These are phyloP conservation scores for Agrypnia vestita DNA, from an alignment of 1,140 invertebrate species.

Conservation along the genomic window DNA sequence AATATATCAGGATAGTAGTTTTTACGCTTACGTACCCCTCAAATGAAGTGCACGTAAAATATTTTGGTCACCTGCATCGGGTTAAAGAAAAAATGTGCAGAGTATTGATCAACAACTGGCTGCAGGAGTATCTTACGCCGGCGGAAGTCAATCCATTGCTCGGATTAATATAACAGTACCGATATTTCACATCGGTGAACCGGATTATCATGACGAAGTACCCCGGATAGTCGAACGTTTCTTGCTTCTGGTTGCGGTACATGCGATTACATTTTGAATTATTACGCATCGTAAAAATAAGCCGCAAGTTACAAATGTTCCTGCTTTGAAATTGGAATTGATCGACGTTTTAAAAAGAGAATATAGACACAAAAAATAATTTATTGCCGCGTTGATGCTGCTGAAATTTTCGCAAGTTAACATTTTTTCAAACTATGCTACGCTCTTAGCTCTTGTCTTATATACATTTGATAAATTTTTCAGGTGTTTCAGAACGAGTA, in stretches of 20 bases:
- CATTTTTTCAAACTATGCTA: too few relatives aligned
- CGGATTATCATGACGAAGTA: slow-evolving; percentile 37
- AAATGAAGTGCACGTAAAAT: too few relatives aligned
- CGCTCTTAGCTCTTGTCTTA: too few relatives aligned
- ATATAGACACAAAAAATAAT: too few relatives aligned
- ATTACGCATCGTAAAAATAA: slow-evolving; percentile 18
- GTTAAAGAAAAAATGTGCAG: not conserved
- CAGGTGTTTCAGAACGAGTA: too few relatives aligned
- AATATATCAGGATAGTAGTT: too few relatives aligned
- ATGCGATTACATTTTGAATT: slow-evolving; percentile 24
- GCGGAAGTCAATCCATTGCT: slow-evolving; percentile 27
- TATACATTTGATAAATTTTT: too few relatives aligned
- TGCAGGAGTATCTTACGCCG: not conserved
- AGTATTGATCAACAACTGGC: not conserved
- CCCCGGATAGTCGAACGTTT: slow-evolving; percentile 12
- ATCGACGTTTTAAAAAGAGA: too few relatives aligned
- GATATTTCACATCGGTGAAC: slow-evolving; percentile 40
- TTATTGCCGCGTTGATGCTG: too few relatives aligned
- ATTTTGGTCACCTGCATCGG: too few relatives aligned
- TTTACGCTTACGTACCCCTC: too few relatives aligned
- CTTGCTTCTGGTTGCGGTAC: slow-evolving; percentile 21
- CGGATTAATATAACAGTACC: slow-evolving; percentile 34
- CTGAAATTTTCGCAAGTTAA: too few relatives aligned
- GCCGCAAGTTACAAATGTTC: not conserved
- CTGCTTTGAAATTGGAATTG: not conserved